A percentile compares a stretch with the other conserved stretches of the same genome.
These are phyloP conservation scores for Oriolus oriolus DNA, from an alignment of 2,113 vertebrate genomes.

Conservation along the genomic window DNA sequence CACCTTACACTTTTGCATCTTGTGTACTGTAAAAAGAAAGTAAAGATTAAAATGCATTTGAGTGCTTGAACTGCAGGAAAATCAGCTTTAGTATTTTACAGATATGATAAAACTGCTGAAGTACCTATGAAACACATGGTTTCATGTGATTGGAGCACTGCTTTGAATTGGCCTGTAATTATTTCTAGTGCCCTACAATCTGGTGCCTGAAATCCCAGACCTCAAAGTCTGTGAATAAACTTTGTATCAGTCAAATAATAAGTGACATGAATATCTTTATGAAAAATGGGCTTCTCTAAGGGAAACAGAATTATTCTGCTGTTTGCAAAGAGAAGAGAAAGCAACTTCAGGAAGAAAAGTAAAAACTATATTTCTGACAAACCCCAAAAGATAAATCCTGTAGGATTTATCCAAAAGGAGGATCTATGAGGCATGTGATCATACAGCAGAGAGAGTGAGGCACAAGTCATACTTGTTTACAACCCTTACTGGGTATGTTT, in stretches of 20 bases:
- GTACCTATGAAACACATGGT: not conserved
- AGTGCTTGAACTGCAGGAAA: not conserved
- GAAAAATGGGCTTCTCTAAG: not conserved
- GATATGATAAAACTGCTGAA: not conserved
- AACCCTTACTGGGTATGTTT: not conserved
- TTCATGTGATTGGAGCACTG: not conserved
- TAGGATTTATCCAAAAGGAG: not conserved
- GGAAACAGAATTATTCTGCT: not conserved
- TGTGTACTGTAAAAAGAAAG: not conserved
- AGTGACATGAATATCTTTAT: not conserved
- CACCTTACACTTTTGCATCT: not conserved
- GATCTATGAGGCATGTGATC: not conserved
- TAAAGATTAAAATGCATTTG: not conserved
- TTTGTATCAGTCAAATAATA: not conserved
- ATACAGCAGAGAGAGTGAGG: not conserved
- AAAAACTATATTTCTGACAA: not conserved
- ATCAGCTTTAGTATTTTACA: not conserved
- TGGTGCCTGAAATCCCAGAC: not conserved
- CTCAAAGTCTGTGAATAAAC: not conserved
- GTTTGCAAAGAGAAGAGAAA: not conserved
- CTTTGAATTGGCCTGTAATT: not conserved
- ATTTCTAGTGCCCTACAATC: not conserved
- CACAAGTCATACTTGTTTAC: not conserved
- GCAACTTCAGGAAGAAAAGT: not conserved
- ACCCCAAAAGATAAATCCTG: not conserved